Conservation (phyloP, 2,113 vertebrate species). For the Mus musculus region GRCm39 chr11:88639501-88640000, state of each 20-base stretch:
- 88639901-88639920: background rate
- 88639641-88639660: background rate
- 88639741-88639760: background rate
- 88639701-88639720: background rate
- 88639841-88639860: background rate
- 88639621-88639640: background rate
- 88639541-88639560: too few relatives aligned
- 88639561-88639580: too few relatives aligned
- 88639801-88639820: background rate
- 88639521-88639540: too few relatives aligned
- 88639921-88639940: slow-evolving; percentile 29
- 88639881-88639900: background rate
- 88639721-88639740: background rate
- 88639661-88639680: background rate
- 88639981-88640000: background rate
- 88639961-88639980: background rate
- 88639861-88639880: background rate
- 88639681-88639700: too few relatives aligned
- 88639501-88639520: too few relatives aligned
- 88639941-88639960: background rate
- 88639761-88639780: background rate
- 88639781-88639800: background rate
- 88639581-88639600: too few relatives aligned
- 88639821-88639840: background rate
- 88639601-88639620: too few relatives aligned